Conservation (phyloP, 1,140 invertebrate genomes). For the Vanessa tameamea region DNA sequence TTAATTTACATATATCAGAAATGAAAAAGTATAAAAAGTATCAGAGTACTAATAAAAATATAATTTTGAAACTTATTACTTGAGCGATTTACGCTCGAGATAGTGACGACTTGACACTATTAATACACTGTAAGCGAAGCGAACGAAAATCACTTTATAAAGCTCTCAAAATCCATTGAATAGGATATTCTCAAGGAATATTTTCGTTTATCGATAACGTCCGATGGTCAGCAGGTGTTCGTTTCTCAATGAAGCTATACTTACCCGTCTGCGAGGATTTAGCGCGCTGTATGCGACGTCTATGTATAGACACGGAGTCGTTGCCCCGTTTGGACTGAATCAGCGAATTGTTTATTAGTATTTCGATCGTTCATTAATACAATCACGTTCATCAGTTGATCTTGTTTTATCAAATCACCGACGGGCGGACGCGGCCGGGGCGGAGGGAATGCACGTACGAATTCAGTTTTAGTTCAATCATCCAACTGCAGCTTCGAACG, state of each 20-base stretch:
- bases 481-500: neutral
- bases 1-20: too few species aligned
- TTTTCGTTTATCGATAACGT: neutral
- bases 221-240: slow-evolving; percentile 4
- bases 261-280: slow-evolving; percentile 12
- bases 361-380: slow-evolving; percentile 20
- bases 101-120: neutral
- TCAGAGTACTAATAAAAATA: too few species aligned
- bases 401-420: slow-evolving; percentile 4
- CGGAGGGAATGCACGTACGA: too few species aligned
- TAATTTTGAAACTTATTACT: too few species aligned
- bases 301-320: slow-evolving; percentile 17
- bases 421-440: neutral
- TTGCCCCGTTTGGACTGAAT: slow-evolving; percentile 22
- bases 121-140: neutral
- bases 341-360: slow-evolving; percentile 12
- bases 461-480: too few species aligned
- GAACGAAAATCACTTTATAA: neutral
- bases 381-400: slow-evolving; percentile 7
- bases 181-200: neutral
- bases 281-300: neutral
- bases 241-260: slow-evolving; percentile 17
- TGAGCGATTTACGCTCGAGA: too few species aligned
- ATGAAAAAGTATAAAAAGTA: too few species aligned
- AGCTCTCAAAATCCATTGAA: neutral